Evolutionary conservation across 1,140 invertebrate species (phyloP).

Genomic region (Diorhabda carinulata): DNA sequence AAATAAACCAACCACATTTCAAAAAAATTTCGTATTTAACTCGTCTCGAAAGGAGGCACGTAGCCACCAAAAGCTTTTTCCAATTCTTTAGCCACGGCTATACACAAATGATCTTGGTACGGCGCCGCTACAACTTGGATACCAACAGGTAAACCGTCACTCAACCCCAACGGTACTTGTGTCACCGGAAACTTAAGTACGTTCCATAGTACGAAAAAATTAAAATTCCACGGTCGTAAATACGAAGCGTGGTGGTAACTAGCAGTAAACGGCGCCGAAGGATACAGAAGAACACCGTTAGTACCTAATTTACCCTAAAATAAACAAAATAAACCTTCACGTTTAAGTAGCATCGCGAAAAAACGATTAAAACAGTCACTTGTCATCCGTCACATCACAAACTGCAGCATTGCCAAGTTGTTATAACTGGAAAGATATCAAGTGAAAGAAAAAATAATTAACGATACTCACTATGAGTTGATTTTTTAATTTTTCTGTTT

Average conservation of each 20-base stretch:
- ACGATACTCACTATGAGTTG: constrained; percentile 55
- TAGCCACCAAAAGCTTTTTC: constrained; percentile 82
- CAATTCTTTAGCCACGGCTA: constrained; percentile 80
- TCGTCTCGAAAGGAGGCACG: constrained; percentile 56
- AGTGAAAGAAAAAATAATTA: too few relatives aligned
- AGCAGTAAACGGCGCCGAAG: constrained; percentile 76
- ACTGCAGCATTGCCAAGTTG: too few relatives aligned
- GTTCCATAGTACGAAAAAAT: constrained; percentile 88
- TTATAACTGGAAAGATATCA: too few relatives aligned
- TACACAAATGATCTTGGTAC: constrained; percentile 72
- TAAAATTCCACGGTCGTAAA: constrained; percentile 80
- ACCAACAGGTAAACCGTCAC: constrained; percentile 74
- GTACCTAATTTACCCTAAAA: constrained; percentile 65
- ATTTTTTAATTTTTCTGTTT: constrained; percentile 57
- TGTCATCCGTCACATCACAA: too few relatives aligned
- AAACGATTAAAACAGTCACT: too few relatives aligned
- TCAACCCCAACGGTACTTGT: constrained; percentile 76
- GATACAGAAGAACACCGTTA: constrained; percentile 82
- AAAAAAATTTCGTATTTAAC: too few relatives aligned
- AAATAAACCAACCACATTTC: too few relatives aligned
- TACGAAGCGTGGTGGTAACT: constrained; percentile 80
- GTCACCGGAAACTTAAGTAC: constrained; percentile 78
- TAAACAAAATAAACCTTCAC: constrained; percentile 11
- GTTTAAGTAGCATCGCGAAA: too few relatives aligned
- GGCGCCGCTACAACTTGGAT: constrained; percentile 76